These are phyloP conservation scores for Scolanthus callimorphus DNA, from an alignment of 92 coral and sea anemone species.

Conservation along the genomic window DNA sequence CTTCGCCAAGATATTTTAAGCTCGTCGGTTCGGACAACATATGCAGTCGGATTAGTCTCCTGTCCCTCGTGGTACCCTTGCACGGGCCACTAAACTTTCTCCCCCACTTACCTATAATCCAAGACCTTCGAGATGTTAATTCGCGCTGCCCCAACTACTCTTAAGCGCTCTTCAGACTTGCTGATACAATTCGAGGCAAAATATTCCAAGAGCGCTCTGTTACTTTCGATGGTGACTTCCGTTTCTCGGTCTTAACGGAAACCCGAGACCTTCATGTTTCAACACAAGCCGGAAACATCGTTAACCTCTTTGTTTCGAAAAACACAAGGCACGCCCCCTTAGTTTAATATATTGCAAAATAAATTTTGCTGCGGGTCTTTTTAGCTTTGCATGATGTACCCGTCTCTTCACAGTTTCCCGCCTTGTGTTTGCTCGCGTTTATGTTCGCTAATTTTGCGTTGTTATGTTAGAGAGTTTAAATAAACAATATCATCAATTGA, in stretches of 20 bases:
- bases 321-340: constrained; percentile 16
- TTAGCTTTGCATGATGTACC: no score
- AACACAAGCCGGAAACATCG: constrained; percentile 26
- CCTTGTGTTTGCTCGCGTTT: no score
- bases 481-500: no score
- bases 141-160: neutral
- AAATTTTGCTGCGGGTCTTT: no score
- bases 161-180: constrained; percentile 1
- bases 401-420: no score
- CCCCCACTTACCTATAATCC: neutral
- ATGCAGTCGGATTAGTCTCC: neutral
- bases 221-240: constrained; percentile 21
- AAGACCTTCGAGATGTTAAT: neutral
- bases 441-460: no score
- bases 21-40: no score
- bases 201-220: constrained; percentile 1
- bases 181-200: neutral
- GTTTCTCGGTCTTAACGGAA: constrained; percentile 20
- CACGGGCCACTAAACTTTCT: no score
- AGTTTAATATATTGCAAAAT: neutral
- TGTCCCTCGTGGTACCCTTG: no score
- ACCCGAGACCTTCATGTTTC: constrained; percentile 18
- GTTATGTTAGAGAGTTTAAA: no score
- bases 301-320: constrained; percentile 26
- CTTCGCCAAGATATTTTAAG: neutral